Conservation (phyloP, 2,888 invertebrate species). For the Endomychus coccineus region DNA sequence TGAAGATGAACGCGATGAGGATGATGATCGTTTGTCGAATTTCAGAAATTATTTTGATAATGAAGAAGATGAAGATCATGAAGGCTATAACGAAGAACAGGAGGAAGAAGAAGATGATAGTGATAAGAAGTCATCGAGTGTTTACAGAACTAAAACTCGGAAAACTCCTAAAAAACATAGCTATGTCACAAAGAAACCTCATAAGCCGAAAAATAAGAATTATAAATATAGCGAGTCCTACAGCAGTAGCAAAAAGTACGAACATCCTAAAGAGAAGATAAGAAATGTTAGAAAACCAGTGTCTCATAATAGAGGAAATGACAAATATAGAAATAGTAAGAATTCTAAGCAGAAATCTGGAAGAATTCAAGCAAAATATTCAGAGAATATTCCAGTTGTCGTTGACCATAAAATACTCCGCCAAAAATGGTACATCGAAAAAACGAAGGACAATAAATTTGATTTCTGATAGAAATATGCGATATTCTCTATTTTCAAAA, state of each 20-base stretch:
- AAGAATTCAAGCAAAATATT: slow-evolving; percentile 26
- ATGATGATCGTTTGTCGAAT: slow-evolving; percentile 14
- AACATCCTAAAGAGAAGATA: slow-evolving; percentile 17
- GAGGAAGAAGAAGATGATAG: slow-evolving; percentile 25
- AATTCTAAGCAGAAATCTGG: slow-evolving; percentile 16
- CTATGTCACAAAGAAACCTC: slow-evolving; percentile 14
- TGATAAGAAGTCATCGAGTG: slow-evolving; percentile 12
- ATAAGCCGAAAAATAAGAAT: slow-evolving; percentile 18
- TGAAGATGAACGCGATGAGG: slow-evolving; percentile 15
- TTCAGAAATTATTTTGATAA: slow-evolving; percentile 19
- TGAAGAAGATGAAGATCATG: slow-evolving; percentile 22
- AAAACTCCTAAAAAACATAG: slow-evolving; percentile 15
- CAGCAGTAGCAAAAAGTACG: slow-evolving; percentile 23
- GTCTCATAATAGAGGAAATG: too few species aligned
- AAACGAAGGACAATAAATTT: too few species aligned
- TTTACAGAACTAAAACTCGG: slow-evolving; percentile 16
- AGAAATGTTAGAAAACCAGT: too few species aligned
- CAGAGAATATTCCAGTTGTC: slow-evolving; percentile 29
- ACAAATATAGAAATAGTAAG: slow-evolving; percentile 8
- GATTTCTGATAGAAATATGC: too few species aligned
- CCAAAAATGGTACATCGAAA: slow-evolving; percentile 31
- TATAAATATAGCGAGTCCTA: slow-evolving; percentile 22
- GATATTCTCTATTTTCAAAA: too few species aligned
- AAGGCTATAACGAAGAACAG: slow-evolving; percentile 20
- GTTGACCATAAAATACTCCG: slow-evolving; percentile 32